phyloP scores from a whole-genome alignment of 1,140 invertebrate species.

The Diachasma alloeum region DNA sequence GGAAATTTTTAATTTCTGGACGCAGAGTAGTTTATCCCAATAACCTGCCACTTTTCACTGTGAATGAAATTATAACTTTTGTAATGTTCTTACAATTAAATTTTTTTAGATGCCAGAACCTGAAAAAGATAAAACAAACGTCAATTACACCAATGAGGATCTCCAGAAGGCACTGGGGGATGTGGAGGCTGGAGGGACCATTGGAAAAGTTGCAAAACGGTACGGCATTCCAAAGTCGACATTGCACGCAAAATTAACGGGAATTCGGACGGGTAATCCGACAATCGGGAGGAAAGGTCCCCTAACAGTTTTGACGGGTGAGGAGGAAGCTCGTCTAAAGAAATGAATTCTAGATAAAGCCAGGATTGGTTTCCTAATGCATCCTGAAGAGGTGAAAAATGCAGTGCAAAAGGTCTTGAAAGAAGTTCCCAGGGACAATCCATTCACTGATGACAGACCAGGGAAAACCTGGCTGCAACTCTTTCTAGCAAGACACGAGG shows the following conservation, averaged over 20 bases:
- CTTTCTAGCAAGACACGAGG: slow-evolving; percentile 53
- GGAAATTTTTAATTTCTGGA: too few species aligned
- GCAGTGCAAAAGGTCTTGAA: slow-evolving; percentile 53
- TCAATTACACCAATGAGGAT: too few species aligned
- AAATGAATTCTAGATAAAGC: slow-evolving; percentile 52
- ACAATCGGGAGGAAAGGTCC: neutral
- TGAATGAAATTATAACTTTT: too few species aligned
- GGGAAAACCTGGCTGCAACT: slow-evolving; percentile 50
- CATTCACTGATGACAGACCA: neutral
- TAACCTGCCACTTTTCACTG: too few species aligned
- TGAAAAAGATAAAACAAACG: too few species aligned
- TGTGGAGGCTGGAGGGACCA: too few species aligned
- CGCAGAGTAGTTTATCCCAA: too few species aligned
- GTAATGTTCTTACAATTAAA: too few species aligned
- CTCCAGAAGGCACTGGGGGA: too few species aligned
- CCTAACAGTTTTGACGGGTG: slow-evolving; percentile 28
- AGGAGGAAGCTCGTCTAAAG: slow-evolving; percentile 46
- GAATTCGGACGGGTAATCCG: neutral
- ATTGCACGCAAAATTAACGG: neutral
- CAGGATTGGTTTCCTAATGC: slow-evolving; percentile 50
- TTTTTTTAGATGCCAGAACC: too few species aligned
- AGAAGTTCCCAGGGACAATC: slow-evolving; percentile 28
- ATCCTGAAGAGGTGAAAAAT: slow-evolving; percentile 46
- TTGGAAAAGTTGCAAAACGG: too few species aligned
- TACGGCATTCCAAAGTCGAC: too few species aligned